Evolutionary conservation across 2,113 vertebrate species (phyloP), one percentile per base, ranked within the genome.

Genomic region (Gobius niger): DNA sequence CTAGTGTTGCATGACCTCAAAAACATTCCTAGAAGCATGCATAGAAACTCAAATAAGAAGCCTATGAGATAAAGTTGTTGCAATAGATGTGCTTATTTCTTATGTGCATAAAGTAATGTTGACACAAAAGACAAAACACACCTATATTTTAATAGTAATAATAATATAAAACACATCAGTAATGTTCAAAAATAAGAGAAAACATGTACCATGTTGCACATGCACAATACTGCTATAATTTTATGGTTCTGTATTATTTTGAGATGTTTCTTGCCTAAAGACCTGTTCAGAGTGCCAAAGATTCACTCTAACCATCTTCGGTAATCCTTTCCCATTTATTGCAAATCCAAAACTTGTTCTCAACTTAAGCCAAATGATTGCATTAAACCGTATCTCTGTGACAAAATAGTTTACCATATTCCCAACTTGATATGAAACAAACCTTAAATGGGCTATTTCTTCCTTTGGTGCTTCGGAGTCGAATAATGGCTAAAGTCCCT

Each of bases 1-100:
- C 69, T 86, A 82, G 70, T 91, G 79, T 87, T 93, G 92, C 92
- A 93, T 93, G 92, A 88, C 81, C 84, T 83, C 71, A 84, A 84
- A 78, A 80, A 88, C 83, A 88, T 87, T 88, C 70, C 68, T 89
- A 90, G 82, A 88, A 78, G 92, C 91, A 92, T 91, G 89, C 79
- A 65, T 89, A 87, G 83, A 85, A 84, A 47, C 67, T 81, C 44
- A 77, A 87, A 88, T 65, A 89, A 82, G 61, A 87, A 80, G 65
- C 82, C 63, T 76, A 52, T 74, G 67, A 87, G 62, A 75, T 51
- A 71, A 66, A 77, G 69, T 83, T 65, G 82, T 70, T 78, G 80
- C 71, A 68, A 80, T 63, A 86, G 68, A 73, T 77, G 75, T 78
- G 83, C 81, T 73, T 87, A 82, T 85, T 83, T 87, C 71, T 70